phyloP scores from a whole-genome alignment of 2,888 invertebrate genomes.

The Boloria selene region DNA sequence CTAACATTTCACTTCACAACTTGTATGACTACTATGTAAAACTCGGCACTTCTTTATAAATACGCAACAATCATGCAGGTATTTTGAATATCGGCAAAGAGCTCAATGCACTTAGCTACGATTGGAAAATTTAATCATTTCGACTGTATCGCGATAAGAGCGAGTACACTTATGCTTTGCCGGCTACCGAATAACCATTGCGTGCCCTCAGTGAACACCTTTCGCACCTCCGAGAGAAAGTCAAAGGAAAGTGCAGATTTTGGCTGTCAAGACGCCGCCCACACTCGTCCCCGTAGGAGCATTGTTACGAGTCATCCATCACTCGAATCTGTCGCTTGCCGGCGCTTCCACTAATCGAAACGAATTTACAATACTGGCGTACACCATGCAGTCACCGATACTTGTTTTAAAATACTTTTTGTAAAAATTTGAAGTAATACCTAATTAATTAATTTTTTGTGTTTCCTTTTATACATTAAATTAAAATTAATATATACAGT shows the following conservation, averaged over 20 bases:
- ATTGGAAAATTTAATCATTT: constrained; percentile 48
- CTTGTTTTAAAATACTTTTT: background rate
- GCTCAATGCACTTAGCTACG: constrained; percentile 57
- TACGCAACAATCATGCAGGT: constrained; percentile 73
- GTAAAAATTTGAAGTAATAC: background rate
- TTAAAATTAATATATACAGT: background rate
- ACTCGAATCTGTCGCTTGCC: constrained; percentile 51
- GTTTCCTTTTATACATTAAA: too few relatives aligned
- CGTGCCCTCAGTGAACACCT: constrained; percentile 76
- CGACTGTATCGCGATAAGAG: constrained; percentile 65
- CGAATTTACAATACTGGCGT: constrained; percentile 31
- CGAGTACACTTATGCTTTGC: constrained; percentile 78
- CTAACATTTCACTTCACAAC: constrained; percentile 65
- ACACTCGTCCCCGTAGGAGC: constrained; percentile 76
- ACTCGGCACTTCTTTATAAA: constrained; percentile 64
- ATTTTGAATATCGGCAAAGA: constrained; percentile 72
- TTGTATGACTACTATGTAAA: constrained; percentile 49
- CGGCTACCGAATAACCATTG: constrained; percentile 79
- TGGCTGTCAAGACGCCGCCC: constrained; percentile 77
- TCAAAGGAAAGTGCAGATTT: constrained; percentile 81
- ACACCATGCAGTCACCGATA: constrained; percentile 8
- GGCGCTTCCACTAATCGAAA: constrained; percentile 38
- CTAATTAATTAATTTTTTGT: background rate
- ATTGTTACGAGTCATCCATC: constrained; percentile 77
- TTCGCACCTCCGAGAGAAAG: constrained; percentile 82